Percentiles rank a stretch among this genome's conserved stretches.
Conservation (phyloP, 2,797 vertebrate species). For the Hemibagrus guttatus region DNA sequence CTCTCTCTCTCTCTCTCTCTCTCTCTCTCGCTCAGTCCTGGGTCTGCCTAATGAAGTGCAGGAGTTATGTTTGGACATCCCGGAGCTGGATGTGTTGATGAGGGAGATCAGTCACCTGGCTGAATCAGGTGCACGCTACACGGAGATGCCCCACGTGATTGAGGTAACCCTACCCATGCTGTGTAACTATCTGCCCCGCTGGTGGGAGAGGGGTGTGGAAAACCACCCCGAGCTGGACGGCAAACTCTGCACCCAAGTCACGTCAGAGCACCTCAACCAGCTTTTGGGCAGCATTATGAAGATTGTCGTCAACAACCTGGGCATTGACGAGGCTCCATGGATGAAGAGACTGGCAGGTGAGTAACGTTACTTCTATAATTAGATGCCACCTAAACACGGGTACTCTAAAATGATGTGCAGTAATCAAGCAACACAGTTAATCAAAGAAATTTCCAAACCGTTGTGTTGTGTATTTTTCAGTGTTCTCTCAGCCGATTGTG, state of each 20-base stretch:
- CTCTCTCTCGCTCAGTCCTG: constrained; percentile 74
- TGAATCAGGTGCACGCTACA: constrained; percentile 92
- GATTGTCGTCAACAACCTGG: constrained; percentile 95
- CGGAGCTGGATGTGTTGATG: constrained; percentile 82
- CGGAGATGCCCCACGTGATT: constrained; percentile 96
- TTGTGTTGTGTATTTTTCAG: constrained; percentile 62
- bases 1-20: background rate
- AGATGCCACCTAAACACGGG: background rate
- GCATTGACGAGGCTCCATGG: constrained; percentile 95
- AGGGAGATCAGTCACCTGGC: constrained; percentile 89
- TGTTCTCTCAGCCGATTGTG: constrained; percentile 95
- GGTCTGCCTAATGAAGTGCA: constrained; percentile 90
- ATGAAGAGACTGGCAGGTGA: constrained; percentile 95
- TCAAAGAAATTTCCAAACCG: background rate
- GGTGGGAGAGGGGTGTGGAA: constrained; percentile 91
- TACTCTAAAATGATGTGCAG: background rate
- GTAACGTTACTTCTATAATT: background rate
- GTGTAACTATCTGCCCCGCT: constrained; percentile 92
- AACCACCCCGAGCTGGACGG: constrained; percentile 76
- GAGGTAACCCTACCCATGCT: constrained; percentile 95
- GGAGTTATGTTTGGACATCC: constrained; percentile 92
- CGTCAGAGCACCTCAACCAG: constrained; percentile 89
- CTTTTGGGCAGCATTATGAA: constrained; percentile 93
- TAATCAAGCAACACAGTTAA: background rate
- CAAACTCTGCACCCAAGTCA: constrained; percentile 82